Evolutionary conservation across 2,113 vertebrate species (phyloP).

Genomic region (Amphiprion ocellaris): DNA sequence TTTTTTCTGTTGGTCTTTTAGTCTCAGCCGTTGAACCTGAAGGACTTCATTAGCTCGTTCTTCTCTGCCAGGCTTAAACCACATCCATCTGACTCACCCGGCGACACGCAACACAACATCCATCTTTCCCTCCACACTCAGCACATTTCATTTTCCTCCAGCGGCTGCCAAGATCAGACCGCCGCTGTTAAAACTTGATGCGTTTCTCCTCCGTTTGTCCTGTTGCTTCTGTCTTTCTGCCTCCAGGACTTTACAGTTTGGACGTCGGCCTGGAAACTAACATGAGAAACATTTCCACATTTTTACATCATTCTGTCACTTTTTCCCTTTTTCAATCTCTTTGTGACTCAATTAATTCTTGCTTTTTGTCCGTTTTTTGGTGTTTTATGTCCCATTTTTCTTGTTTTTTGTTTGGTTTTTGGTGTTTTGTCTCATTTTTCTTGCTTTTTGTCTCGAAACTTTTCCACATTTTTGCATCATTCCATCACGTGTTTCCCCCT

Average conservation of each 20-base stretch:
- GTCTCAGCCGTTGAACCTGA: constrained; percentile 60
- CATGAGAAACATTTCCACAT: constrained; percentile 30
- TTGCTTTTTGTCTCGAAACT: background rate
- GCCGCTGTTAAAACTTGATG: constrained; percentile 64
- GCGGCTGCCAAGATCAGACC: constrained; percentile 66
- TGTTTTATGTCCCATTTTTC: background rate
- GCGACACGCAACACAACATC: constrained; percentile 41
- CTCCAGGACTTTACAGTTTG: constrained; percentile 54
- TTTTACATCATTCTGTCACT: constrained; percentile 13
- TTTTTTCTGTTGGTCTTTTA: constrained; percentile 33
- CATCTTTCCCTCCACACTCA: constrained; percentile 63
- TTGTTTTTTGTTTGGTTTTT: too few relatives aligned
- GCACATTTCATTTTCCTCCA: constrained; percentile 68
- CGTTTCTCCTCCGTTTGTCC: constrained; percentile 46
- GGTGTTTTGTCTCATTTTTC: too few relatives aligned
- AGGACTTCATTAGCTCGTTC: constrained; percentile 75
- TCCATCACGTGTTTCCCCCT: background rate
- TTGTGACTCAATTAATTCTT: background rate
- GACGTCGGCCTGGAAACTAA: constrained; percentile 44
- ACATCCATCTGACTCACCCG: constrained; percentile 77
- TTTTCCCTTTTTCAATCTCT: background rate
- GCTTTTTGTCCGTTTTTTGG: background rate
- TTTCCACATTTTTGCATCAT: constrained; percentile 25
- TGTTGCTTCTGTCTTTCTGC: constrained; percentile 45
- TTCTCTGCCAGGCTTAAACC: constrained; percentile 73